A percentile compares a stretch with the other conserved stretches of the same genome.
Conservation (phyloP, 1,140 invertebrate species). For the Ylistrum balloti region DNA sequence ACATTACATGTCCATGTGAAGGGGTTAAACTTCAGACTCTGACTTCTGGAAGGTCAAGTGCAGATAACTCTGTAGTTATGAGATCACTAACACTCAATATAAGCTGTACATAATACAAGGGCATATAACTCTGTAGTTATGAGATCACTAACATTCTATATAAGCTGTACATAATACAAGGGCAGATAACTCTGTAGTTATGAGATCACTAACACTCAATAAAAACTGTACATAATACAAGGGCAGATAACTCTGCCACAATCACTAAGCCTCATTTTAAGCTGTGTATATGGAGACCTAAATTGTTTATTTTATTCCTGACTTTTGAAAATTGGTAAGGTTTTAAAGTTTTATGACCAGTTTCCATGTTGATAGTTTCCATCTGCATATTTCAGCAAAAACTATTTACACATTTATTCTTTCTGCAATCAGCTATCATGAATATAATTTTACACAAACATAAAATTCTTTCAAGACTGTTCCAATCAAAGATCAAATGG, state of each 20-base stretch:
- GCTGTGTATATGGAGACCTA: not conserved
- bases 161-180: too few relatives aligned
- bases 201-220: not conserved
- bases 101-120: too few relatives aligned
- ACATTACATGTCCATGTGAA: not conserved
- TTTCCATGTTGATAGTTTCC: not conserved
- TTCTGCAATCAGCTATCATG: not conserved
- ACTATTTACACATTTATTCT: not conserved
- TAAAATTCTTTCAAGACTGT: not conserved
- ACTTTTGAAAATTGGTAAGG: not conserved
- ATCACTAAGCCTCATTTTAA: not conserved
- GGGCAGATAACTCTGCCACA: too few relatives aligned
- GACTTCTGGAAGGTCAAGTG: too few relatives aligned
- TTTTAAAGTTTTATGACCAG: not conserved
- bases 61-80: not conserved
- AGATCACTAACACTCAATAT: too few relatives aligned
- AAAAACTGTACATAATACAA: too few relatives aligned
- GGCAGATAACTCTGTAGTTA: not conserved
- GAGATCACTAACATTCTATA: too few relatives aligned
- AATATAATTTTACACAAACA: not conserved
- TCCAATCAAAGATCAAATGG: slow-evolving; percentile 1
- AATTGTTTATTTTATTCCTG: not conserved
- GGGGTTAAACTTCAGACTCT: too few relatives aligned
- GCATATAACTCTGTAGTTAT: too few relatives aligned
- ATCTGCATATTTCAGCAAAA: too few relatives aligned